Base-by-base conservation (phyloP, 1,140 invertebrate genomes). In the Musca vetustissima region DNA sequence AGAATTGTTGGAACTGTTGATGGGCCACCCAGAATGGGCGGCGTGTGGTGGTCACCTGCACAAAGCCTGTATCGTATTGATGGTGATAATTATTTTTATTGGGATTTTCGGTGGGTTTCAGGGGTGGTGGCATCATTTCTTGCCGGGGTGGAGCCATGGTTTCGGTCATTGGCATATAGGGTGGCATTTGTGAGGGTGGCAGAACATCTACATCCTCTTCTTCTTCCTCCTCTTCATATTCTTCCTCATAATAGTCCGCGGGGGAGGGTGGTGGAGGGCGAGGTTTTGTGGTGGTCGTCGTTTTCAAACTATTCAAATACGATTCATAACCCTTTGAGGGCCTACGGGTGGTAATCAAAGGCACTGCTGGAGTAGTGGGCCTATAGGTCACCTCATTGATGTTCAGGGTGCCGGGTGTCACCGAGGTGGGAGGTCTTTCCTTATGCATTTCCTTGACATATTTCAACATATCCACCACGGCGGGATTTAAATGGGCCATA, bases 111-210 rank as follows among this genome's bases (percentile, higher is more conserved):
- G 64, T 65, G 47, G 24, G 43, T 17, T 48, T 65, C 36, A 43
- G 11, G 9, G 64, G n/a, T 6, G 6, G 71, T 55, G 73, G 73
- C n/a, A 66, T 71, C 13, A 78, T 65, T 71, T 77, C 75, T 24
- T 73, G 72, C 1, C 76, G 72, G 7, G 79, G 80, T 55, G 81
- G 80, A 4, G 78, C 72, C 80, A 82, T 81, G 4, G 81, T 83
- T 81, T 88, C 87, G 7, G 86, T 85, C 80, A 85, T 87, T 6
- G 87, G 87, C 86, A 87, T 87, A 70, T 87, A 87, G 66, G 86
- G 85, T 6, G 86, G 85, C 77, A 87, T 81, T 49, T 70, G 85
- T 0, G 87, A 85, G 9, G 82, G 83, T 61, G 86, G 86, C 72
- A 72, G 13, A 19, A 78, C 73, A 47, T 87, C 86, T 67, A 84